phyloP scores from a whole-genome alignment of 2,888 invertebrate genomes.

The Metellina segmentata region DNA sequence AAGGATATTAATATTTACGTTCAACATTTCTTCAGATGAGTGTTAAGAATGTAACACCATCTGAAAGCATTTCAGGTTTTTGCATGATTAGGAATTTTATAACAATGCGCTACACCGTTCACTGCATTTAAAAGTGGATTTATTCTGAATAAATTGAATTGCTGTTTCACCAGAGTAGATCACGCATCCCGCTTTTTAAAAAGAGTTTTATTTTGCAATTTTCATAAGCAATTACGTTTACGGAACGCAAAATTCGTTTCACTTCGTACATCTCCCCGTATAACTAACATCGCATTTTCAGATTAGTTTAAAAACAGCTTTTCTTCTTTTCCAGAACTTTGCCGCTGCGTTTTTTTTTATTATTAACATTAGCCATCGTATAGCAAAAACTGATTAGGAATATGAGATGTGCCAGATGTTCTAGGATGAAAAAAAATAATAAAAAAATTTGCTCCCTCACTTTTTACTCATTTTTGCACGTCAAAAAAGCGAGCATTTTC shows the following conservation, averaged over 20 bases:
- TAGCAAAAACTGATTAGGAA: slow-evolving; percentile 60
- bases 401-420: slow-evolving; percentile 60
- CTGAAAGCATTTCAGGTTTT: not conserved
- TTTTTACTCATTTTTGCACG: slow-evolving; percentile 45
- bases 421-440: slow-evolving; percentile 1
- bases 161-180: not conserved
- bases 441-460: slow-evolving; percentile 38
- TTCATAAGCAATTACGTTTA: not conserved
- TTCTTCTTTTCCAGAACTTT: slow-evolving; percentile 8
- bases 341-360: slow-evolving; percentile 9
- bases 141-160: slow-evolving; percentile 1
- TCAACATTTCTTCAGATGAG: not conserved
- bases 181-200: not conserved
- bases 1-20: not conserved
- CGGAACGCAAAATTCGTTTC: not conserved
- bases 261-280: not conserved
- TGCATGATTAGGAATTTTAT: not conserved
- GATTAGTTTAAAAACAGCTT: slow-evolving; percentile 40
- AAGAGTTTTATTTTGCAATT: not conserved
- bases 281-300: slow-evolving; percentile 9
- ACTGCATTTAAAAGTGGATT: not conserved
- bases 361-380: slow-evolving; percentile 46
- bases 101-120: not conserved
- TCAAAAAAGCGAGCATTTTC: not conserved
- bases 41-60: not conserved